Evolutionary conservation across 2,797 vertebrate species (phyloP).

Genomic region (Yasuhikotakia modesta): DNA sequence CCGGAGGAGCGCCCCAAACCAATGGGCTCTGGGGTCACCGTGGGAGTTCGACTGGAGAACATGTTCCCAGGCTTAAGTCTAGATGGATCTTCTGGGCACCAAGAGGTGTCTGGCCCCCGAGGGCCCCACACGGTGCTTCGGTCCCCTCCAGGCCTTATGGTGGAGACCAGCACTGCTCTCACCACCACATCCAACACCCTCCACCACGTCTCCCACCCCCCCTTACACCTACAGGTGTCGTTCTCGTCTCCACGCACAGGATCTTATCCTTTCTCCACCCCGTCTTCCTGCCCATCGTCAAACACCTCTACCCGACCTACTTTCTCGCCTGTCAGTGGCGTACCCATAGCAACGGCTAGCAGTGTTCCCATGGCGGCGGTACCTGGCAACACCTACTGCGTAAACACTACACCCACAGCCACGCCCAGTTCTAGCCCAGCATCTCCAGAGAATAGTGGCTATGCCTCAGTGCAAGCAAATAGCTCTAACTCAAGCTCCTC

Average conservation of each 20-base stretch:
- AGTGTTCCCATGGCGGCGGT: slow-evolving; percentile 83
- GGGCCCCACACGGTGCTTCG: slow-evolving; percentile 74
- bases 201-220: slow-evolving; percentile 88
- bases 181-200: slow-evolving; percentile 86
- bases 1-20: slow-evolving; percentile 83
- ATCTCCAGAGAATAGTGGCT: slow-evolving; percentile 75
- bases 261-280: slow-evolving; percentile 76
- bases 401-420: slow-evolving; percentile 71
- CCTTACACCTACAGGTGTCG: slow-evolving; percentile 90
- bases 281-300: slow-evolving; percentile 73
- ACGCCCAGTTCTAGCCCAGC: slow-evolving; percentile 79
- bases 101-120: slow-evolving; percentile 73
- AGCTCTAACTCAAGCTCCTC: slow-evolving; percentile 67
- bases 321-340: slow-evolving; percentile 72
- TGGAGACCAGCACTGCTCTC: slow-evolving; percentile 84
- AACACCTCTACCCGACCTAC: slow-evolving; percentile 73
- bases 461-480: slow-evolving; percentile 61
- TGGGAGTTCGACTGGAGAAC: slow-evolving; percentile 83
- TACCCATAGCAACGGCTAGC: slow-evolving; percentile 66
- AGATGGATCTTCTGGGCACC: slow-evolving; percentile 73
- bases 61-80: slow-evolving; percentile 78
- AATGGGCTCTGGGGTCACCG: slow-evolving; percentile 68
- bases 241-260: slow-evolving; percentile 78
- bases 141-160: slow-evolving; percentile 74
- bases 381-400: slow-evolving; percentile 83